Evolutionary conservation across 1,140 invertebrate genomes (phyloP).

Genomic region (Latrodectus geometricus): DNA sequence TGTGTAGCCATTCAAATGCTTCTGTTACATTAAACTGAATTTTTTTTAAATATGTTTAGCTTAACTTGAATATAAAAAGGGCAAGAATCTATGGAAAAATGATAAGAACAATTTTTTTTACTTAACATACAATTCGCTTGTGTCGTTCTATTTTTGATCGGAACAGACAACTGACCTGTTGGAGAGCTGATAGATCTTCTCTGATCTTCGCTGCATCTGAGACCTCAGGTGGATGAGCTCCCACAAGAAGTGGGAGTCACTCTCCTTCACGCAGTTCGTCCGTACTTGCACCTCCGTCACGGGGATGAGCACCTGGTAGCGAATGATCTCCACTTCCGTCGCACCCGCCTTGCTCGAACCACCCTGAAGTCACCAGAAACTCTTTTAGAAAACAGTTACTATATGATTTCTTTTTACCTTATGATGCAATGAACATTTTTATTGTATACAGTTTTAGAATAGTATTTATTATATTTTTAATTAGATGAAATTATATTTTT

Average conservation of each 20-base stretch:
- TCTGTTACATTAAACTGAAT: too few species aligned
- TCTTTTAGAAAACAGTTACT: too few species aligned
- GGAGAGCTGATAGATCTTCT: constrained; percentile 96
- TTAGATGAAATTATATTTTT: too few species aligned
- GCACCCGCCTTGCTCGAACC: constrained; percentile 57
- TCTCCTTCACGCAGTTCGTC: constrained; percentile 83
- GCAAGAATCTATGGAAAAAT: too few species aligned
- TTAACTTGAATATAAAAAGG: too few species aligned
- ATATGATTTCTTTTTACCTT: too few species aligned
- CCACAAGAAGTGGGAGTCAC: constrained; percentile 96
- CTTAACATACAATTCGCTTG: too few species aligned
- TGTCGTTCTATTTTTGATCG: background rate
- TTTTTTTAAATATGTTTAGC: background rate
- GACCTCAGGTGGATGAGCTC: constrained; percentile 94
- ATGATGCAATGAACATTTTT: too few species aligned
- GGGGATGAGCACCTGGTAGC: constrained; percentile 94
- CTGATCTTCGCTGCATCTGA: constrained; percentile 92
- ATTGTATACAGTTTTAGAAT: too few species aligned
- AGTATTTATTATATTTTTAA: too few species aligned
- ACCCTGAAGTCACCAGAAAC: constrained; percentile 25
- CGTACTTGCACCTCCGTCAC: constrained; percentile 98
- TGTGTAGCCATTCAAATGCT: too few species aligned
- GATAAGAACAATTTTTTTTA: too few species aligned
- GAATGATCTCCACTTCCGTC: constrained; percentile 91
- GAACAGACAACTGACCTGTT: constrained; percentile 80